These are phyloP conservation scores for Poeciliopsis turneri DNA, from an alignment of 2,797 vertebrate species.

Conservation along the genomic window DNA sequence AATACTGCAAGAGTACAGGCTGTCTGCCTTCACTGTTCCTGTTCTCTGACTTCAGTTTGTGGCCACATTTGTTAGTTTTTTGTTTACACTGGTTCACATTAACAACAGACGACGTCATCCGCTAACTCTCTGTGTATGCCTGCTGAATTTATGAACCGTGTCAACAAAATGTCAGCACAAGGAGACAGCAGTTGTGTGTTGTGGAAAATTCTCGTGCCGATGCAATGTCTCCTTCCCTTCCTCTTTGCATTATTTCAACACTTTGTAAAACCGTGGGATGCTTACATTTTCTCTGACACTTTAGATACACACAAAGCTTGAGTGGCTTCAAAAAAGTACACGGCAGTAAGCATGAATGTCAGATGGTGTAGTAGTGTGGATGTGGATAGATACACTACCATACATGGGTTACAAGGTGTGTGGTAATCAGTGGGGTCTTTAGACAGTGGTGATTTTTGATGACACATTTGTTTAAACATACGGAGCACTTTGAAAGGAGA, in stretches of 20 bases:
- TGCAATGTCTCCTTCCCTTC: constrained; percentile 41
- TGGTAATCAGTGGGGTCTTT: constrained; percentile 9
- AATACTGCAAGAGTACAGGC: background rate
- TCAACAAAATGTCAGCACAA: constrained; percentile 47
- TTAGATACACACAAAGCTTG: constrained; percentile 22
- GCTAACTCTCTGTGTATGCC: constrained; percentile 17
- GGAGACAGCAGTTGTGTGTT: constrained; percentile 30
- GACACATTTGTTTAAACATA: background rate
- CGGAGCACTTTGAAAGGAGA: background rate
- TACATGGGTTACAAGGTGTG: background rate
- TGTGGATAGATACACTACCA: background rate
- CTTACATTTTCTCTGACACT: constrained; percentile 43
- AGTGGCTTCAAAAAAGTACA: background rate
- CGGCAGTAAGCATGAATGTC: constrained; percentile 1
- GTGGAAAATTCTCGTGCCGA: constrained; percentile 9
- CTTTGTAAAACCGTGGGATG: constrained; percentile 16
- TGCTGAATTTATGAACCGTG: constrained; percentile 25
- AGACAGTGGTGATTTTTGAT: background rate
- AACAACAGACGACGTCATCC: constrained; percentile 37
- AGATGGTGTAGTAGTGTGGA: background rate
- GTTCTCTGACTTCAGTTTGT: constrained; percentile 28
- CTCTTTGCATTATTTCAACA: constrained; percentile 28
- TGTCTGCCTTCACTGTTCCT: constrained; percentile 3
- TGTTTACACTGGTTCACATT: constrained; percentile 60
- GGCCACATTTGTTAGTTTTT: constrained; percentile 33